Percentiles rank a stretch among this genome's conserved stretches.
phyloP scores from a whole-genome alignment of 1,140 invertebrate genomes.

The Trypoxylus dichotomus region DNA sequence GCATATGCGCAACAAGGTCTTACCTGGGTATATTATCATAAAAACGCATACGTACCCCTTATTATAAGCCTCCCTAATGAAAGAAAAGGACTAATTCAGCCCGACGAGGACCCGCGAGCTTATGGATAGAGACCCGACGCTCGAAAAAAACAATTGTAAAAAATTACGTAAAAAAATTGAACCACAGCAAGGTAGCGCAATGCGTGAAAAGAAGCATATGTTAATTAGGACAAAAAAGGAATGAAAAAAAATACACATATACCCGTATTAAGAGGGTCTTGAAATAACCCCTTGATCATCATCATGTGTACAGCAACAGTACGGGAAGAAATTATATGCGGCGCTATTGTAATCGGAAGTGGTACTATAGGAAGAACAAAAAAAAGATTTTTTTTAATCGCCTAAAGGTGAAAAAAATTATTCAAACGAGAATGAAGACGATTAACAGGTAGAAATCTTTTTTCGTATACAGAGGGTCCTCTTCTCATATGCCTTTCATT shows the following conservation, averaged over 20 bases:
- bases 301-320: neutral
- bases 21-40: neutral
- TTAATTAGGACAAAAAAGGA: neutral
- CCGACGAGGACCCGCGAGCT: neutral
- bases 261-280: neutral
- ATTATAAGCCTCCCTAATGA: neutral
- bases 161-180: neutral
- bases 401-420: conserved; percentile 22
- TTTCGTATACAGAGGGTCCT: neutral
- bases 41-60: too few species aligned
- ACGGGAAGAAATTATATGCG: neutral
- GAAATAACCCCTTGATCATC: conserved; percentile 8
- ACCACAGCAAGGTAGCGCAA: neutral
- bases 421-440: neutral
- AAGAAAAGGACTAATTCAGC: neutral
- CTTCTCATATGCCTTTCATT: too few species aligned
- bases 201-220: neutral
- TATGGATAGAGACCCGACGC: neutral
- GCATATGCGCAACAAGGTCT: neutral
- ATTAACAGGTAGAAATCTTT: neutral
- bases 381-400: conserved; percentile 8
- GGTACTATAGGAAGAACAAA: conserved; percentile 8
- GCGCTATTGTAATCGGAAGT: neutral
- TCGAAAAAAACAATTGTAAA: conserved; percentile 8
- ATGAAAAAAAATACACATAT: neutral